Evolutionary conservation across 2,888 invertebrate species (phyloP), one percentile per base, ranked within the genome.

Genomic region (Thecocarcelia acutangulata): DNA sequence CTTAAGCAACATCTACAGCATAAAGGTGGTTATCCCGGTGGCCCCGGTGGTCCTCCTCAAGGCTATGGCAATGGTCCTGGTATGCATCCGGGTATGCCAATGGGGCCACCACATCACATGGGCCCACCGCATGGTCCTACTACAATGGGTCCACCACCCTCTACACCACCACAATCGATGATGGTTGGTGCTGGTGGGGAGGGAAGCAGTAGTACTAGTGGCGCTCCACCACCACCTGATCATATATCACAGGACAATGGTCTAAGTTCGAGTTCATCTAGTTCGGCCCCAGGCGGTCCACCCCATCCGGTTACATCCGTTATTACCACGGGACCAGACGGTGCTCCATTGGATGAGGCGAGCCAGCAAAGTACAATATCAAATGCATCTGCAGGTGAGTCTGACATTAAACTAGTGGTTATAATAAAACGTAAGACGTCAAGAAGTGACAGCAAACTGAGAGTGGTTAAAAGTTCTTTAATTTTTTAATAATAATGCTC

Each of bases 361-460:
- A 96, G 96, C 87, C 97, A 97, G 90, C 97, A 97, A 91, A 97
- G 97, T 87, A 97, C 97, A 85, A 93, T 97, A 85, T 97, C 97
- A 76, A 97, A 97, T 91, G 97, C 97, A 80, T 97, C 97, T 84
- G 97, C 96, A 89, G 96, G 96, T 97, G 91, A 89, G 91, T 88
- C 1, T 3, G 33, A 33, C 5, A 8, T 33, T 33, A 33, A 33
- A 33, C 8, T 33, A 33, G 33, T 3, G 6, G 2, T 24, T 24
- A 2, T 24, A 24, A 24, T 24, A 24, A 24, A 24, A 24, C 5
- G 3, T 5, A n/a, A n/a, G n/a, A n/a, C n/a, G n/a, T n/a, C n/a
- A n/a, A n/a, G n/a, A n/a, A n/a, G n/a, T n/a, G n/a, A n/a, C n/a
- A n/a, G n/a, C n/a, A n/a, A n/a, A n/a, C n/a, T n/a, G n/a, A n/a